Base-by-base conservation (phyloP, 2,888 invertebrate species). In the Tenthredo livida region DNA sequence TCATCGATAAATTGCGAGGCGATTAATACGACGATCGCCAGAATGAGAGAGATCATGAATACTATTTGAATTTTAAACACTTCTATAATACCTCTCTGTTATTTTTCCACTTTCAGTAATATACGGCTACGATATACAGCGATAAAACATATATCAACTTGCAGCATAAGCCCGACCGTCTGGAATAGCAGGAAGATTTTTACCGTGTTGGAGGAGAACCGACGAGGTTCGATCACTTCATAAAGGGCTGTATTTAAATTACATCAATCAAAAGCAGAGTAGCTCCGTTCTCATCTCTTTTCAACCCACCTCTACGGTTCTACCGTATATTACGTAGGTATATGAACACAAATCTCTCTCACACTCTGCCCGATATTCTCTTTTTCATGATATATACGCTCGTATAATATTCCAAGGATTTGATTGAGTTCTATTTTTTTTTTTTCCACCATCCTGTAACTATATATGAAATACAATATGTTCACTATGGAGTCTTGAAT, bases 191-290 rank as follows among this genome's bases (percentile, higher is more conserved):
- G 5, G 37, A 33, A 17, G 5, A 65, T 72, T 33, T 72, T 72
- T 10, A 40, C 40, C 72, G 9, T 21, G 40, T 9, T 43, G 72
- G 50, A 50, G 29, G 2, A 77, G 15, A 77, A 77, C 15, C 29
- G 75, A 50, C 21, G 50, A 29, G 50, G 25, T 50, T 50, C 75
- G 75, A 29, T 77, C 75, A 77, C 50, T 50, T 77, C 50, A 77
- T 77, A 50, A 47, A 50, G n/a, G 73, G n/a, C 75, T 25, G 75
- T 77, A 77, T 77, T 77, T 50, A 50, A 77, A 77, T 77, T 47
- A 77, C 50, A 47, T 73, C 73, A 50, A 77, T 77, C 75, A 47
- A 77, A 77, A 47, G 50, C 29, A 17, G 50, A 21, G 40, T 40
- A 43, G 40, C n/a, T 10, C 43, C 40, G 10, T 40, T 72, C 9